Conservation (phyloP, 2,888 invertebrate genomes). For the Mystacides longicornis region DNA sequence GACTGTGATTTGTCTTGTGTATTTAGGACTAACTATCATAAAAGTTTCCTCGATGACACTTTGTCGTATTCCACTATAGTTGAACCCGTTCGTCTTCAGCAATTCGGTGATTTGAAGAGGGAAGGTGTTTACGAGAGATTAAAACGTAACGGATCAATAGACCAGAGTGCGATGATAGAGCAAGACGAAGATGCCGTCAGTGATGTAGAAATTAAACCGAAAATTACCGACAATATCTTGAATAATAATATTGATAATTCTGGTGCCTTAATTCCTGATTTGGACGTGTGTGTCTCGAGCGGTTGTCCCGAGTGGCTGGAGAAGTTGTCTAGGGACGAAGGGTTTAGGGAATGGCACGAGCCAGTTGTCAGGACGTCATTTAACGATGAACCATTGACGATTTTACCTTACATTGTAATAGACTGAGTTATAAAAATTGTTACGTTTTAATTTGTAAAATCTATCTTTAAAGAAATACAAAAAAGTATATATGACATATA, state of each 20-base stretch:
- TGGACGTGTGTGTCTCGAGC: slow-evolving; percentile 17
- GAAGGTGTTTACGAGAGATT: slow-evolving; percentile 13
- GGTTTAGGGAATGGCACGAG: slow-evolving; percentile 90
- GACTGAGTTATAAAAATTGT: too few species aligned
- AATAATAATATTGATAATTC: not conserved
- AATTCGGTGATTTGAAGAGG: slow-evolving; percentile 11
- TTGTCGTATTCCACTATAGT: slow-evolving; percentile 10
- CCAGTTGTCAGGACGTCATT: slow-evolving; percentile 66
- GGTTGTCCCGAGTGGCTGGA: slow-evolving; percentile 29
- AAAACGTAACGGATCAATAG: slow-evolving; percentile 10
- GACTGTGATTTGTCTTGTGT: slow-evolving; percentile 29
- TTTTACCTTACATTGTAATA: slow-evolving; percentile 95
- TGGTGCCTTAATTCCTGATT: slow-evolving; percentile 19
- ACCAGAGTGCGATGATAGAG: slow-evolving; percentile 4
- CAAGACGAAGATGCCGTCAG: slow-evolving; percentile 14
- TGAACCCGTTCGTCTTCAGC: slow-evolving; percentile 3
- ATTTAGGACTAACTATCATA: slow-evolving; percentile 27
- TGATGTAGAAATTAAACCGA: slow-evolving; percentile 23
- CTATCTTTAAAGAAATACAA: too few species aligned
- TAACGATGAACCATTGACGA: slow-evolving; percentile 74
- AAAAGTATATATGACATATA: too few species aligned
- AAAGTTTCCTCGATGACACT: not conserved
- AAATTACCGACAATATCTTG: not conserved
- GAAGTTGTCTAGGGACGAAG: slow-evolving; percentile 34
- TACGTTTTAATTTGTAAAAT: too few species aligned